Percentiles rank a stretch among this genome's conserved stretches.
Conservation (phyloP, 2,113 vertebrate species). For the Mionectes macconnelli region DNA sequence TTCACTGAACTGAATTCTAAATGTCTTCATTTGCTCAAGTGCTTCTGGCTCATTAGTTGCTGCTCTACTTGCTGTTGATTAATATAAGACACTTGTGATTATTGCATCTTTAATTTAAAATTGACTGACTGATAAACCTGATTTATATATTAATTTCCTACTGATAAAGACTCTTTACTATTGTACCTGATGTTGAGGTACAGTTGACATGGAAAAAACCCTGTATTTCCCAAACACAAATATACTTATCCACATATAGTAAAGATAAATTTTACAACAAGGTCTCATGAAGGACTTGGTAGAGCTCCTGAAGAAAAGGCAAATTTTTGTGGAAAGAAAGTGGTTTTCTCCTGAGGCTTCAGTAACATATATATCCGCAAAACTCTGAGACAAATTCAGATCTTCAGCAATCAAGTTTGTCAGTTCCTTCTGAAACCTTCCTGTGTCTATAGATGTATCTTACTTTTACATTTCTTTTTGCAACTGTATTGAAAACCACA, state of each 20-base stretch:
- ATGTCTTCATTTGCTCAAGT: background rate
- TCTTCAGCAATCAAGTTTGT: background rate
- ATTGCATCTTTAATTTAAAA: conserved; percentile 65
- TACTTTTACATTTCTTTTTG: background rate
- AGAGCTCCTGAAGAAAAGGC: background rate
- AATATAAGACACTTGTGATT: conserved; percentile 63
- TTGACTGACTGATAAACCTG: conserved; percentile 52
- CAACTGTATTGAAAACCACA: background rate
- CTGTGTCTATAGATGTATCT: background rate
- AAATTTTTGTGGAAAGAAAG: background rate
- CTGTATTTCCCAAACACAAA: background rate
- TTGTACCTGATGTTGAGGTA: background rate
- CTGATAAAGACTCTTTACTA: conserved; percentile 3
- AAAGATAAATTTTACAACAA: background rate
- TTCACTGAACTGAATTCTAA: conserved; percentile 21
- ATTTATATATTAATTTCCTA: conserved; percentile 22
- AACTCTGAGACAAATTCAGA: background rate
- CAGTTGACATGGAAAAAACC: background rate
- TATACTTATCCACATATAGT: background rate
- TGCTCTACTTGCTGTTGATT: conserved; percentile 56
- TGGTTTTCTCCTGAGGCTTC: background rate
- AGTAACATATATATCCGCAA: background rate
- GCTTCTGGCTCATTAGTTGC: conserved; percentile 53
- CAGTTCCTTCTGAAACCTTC: background rate
- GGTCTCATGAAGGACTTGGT: background rate